These are phyloP conservation scores for Pao palembangensis DNA, from an alignment of 2,113 vertebrate genomes.

Conservation along the genomic window DNA sequence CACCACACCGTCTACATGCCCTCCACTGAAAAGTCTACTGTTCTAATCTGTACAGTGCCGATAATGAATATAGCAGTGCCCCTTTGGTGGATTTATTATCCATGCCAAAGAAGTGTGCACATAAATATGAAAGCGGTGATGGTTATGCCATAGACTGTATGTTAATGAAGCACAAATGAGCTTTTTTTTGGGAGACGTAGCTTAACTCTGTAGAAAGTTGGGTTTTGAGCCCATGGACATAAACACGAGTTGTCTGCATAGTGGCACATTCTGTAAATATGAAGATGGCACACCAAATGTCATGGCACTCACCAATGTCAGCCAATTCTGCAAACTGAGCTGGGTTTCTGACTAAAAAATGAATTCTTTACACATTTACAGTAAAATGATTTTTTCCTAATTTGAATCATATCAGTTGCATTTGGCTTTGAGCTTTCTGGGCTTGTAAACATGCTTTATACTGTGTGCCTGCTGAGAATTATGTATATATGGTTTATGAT, in stretches of 20 bases:
- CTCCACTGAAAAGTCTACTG: too few species aligned
- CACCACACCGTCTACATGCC: too few species aligned
- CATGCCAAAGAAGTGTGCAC: too few species aligned
- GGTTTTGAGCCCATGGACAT: background rate
- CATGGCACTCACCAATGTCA: background rate
- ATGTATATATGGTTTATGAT: conserved; percentile 12
- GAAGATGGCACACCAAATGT: background rate
- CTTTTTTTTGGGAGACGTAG: too few species aligned
- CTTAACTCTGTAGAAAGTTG: too few species aligned
- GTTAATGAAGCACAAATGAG: background rate
- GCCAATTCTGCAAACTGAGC: background rate
- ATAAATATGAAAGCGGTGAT: too few species aligned
- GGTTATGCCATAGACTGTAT: background rate
- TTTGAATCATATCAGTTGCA: conserved; percentile 1
- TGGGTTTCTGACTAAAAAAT: conserved; percentile 7
- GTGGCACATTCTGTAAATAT: background rate
- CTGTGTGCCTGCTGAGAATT: conserved; percentile 15
- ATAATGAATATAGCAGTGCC: too few species aligned
- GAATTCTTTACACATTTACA: conserved; percentile 5
- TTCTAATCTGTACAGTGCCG: too few species aligned
- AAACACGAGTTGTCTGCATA: conserved; percentile 18
- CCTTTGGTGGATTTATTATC: too few species aligned
- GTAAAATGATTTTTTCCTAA: conserved; percentile 40
- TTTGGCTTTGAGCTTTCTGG: conserved; percentile 2
- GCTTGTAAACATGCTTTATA: conserved; percentile 8